phyloP scores from a whole-genome alignment of 2,113 vertebrate genomes.

The Atractosteus spatula region DNA sequence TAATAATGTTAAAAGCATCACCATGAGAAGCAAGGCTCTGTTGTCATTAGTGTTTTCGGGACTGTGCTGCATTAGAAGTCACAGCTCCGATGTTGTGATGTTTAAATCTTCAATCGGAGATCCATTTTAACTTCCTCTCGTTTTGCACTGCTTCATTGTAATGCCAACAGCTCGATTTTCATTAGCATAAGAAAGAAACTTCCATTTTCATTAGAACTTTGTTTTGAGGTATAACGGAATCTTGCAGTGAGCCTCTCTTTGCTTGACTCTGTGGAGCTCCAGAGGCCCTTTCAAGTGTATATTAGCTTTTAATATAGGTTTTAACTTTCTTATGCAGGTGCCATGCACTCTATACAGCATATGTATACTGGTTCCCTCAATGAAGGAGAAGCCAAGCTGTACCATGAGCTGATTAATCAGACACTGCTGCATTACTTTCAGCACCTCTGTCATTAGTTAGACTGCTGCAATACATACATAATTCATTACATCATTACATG shows the following conservation, averaged over 20 bases:
- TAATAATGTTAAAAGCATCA: background rate
- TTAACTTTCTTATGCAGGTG: too few species aligned
- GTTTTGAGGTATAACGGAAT: slow-evolving; percentile 24
- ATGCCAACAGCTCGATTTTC: background rate
- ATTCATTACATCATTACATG: slow-evolving; percentile 52
- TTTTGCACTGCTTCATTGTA: background rate
- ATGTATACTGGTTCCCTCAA: slow-evolving; percentile 18
- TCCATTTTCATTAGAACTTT: slow-evolving; percentile 40
- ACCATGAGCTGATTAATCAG: slow-evolving; percentile 33
- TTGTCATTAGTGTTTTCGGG: background rate
- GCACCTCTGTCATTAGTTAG: slow-evolving; percentile 38
- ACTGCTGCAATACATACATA: slow-evolving; percentile 51
- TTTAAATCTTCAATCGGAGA: background rate
- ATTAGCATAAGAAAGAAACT: slow-evolving; percentile 3
- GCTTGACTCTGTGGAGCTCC: slow-evolving; percentile 33
- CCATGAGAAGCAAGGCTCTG: background rate
- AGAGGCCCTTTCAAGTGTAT: too few species aligned
- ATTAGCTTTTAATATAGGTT: too few species aligned
- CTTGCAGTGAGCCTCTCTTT: slow-evolving; percentile 37
- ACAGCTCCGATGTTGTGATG: background rate
- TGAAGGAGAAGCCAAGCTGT: background rate
- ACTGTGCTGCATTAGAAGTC: background rate
- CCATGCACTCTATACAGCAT: background rate
- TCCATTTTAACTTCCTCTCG: background rate
- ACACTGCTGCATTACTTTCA: slow-evolving; percentile 30